phyloP scores from a whole-genome alignment of 1,140 invertebrate species.

The Parasteatoda tepidariorum region DNA sequence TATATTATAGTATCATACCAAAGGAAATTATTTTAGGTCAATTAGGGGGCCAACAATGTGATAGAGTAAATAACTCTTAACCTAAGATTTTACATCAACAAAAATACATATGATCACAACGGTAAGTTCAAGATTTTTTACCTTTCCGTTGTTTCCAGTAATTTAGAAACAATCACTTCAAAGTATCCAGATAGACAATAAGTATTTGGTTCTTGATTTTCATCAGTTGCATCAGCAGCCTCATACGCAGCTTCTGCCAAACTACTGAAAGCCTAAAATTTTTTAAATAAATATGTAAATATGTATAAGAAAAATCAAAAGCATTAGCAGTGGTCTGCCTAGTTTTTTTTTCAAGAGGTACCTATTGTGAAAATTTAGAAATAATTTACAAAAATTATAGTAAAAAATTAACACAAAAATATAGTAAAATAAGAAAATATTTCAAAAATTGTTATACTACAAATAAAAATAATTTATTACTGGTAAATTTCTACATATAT shows the following conservation, averaged over 20 bases:
- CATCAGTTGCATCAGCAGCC: conserved; percentile 73
- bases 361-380: too few species aligned
- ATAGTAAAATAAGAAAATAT: background rate
- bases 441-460: background rate
- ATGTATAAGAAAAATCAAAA: background rate
- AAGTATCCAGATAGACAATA: conserved; percentile 95
- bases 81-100: too few species aligned
- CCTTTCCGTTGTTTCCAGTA: conserved; percentile 95
- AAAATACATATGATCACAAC: too few species aligned
- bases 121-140: conserved; percentile 72
- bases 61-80: too few species aligned
- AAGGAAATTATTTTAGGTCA: too few species aligned
- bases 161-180: conserved; percentile 89
- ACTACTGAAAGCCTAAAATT: conserved; percentile 85
- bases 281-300: conserved; percentile 3
- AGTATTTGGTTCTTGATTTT: conserved; percentile 85
- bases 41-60: too few species aligned
- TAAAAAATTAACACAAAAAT: background rate
- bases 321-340: background rate
- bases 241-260: conserved; percentile 98
- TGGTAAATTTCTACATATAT: too few species aligned
- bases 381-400: too few species aligned
- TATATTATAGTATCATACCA: too few species aligned
- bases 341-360: background rate
- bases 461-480: too few species aligned